Base-by-base conservation (phyloP, 2,888 invertebrate genomes). In the Parapristionchus giblindavisi region DNA sequence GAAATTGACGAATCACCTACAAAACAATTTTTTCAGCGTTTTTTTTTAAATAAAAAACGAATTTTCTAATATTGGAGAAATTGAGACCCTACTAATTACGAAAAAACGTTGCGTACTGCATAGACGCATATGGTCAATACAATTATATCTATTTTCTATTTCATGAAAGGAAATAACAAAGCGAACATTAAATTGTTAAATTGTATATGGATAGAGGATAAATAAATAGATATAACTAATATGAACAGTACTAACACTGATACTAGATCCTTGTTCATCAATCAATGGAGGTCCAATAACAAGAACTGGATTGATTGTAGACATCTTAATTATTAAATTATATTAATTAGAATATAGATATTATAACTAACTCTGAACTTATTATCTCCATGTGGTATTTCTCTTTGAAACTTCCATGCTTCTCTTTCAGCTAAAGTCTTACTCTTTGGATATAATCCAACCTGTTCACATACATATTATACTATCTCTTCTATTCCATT, bases 371-470 rank as follows among this genome's bases (percentile, higher is more conserved):
- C 70, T 29, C 56, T 71, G 56, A 71, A 71, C 38, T 71, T 54
- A 40, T 71, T 71, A 40, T 71, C 70, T 5, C 56, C 70, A 8
- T 43, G 38, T 11, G 56, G 54, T 8, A 71, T 54, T 21, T 71
- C 70, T 40, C 24, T 38, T 17, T 27, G 87, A 81, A 89, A 91
- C 75, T 91, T 89, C 91, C 91, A 91, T 0, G 91, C 91, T n/a
- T 90, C 89, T 78, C 89, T 89, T 82, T 91, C 91, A 2, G 91
- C 91, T 70, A 90, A 82, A 11, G 89, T 89, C 82, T 91, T 91
- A 78, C 90, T 90, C 54, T 79, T 77, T 14, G 84, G 78, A 75
- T 86, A 86, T 56, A 78, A 72, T 60, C 81, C 81, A 0, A 84
- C 83, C 72, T 82, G 76, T 36, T 11, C 32, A 36, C 8, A 29